Evolutionary conservation across 30 jellyfish, hydroid and myxozoan genomes (phyloP).

Genomic region (Aurelia aurita complex sp. Pacific): DNA sequence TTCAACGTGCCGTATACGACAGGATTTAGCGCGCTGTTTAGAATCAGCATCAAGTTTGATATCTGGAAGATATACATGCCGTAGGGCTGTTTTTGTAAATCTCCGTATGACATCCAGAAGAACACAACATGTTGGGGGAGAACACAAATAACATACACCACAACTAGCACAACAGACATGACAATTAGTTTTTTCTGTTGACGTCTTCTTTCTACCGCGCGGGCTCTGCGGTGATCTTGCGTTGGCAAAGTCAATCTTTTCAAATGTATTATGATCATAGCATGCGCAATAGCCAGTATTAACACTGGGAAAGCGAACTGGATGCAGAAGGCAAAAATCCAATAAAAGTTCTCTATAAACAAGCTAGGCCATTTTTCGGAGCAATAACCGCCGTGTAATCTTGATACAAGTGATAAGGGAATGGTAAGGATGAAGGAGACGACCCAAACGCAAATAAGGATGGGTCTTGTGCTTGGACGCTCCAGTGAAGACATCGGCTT

Average conservation of each 20-base stretch:
- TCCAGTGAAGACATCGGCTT: constrained; percentile 81
- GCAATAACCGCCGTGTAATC: constrained; percentile 64
- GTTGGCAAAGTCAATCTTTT: constrained; percentile 48
- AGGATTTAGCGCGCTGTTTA: constrained; percentile 88
- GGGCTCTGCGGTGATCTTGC: constrained; percentile 11
- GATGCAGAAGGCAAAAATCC: constrained; percentile 75
- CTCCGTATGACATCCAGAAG: constrained; percentile 78
- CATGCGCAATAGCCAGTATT: constrained; percentile 67
- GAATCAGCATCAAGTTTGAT: constrained; percentile 69
- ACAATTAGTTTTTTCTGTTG: constrained; percentile 65
- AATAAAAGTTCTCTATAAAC: constrained; percentile 43
- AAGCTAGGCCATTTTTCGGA: constrained; percentile 83
- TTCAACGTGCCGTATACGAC: constrained; percentile 86
- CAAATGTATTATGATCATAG: constrained; percentile 52
- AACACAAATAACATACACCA: constrained; percentile 80
- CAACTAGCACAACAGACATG: constrained; percentile 66
- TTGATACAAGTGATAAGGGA: constrained; percentile 74
- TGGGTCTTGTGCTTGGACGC: constrained; percentile 31
- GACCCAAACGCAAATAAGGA: constrained; percentile 72
- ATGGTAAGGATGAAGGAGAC: constrained; percentile 70
- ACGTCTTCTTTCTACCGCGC: constrained; percentile 49
- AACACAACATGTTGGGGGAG: constrained; percentile 91
- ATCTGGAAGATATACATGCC: constrained; percentile 55
- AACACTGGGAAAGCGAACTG: constrained; percentile 82
- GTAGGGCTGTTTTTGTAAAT: constrained; percentile 37